Base-by-base conservation (phyloP, 2,797 vertebrate genomes). In the Megalops cyprinoides region DNA sequence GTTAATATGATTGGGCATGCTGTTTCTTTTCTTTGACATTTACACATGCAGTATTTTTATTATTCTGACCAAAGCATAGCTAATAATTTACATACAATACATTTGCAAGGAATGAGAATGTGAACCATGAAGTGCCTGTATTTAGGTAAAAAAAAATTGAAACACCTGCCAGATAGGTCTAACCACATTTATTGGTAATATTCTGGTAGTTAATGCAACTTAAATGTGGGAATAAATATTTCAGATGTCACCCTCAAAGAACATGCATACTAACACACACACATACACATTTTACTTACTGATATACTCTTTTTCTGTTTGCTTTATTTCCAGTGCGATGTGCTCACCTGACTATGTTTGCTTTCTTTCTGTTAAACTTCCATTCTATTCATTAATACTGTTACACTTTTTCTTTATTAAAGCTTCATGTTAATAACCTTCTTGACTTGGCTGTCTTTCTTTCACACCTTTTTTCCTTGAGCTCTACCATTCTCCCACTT, bases 381-480 rank as follows among this genome's bases (percentile, higher is more conserved):
- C 5, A 74, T 60, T 87, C 85, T 83, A 34, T 82, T 8, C 37
- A 79, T 81, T 81, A 44, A 74, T 69, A n/a, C 39, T 48, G n/a
- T 48, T 18, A 51, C 48, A 74, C 75, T 83, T 81, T 86, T 80
- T 80, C 67, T 60, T 88, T 79, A 92, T 93, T 92, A 94, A 92
- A 92, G 84, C 86, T 89, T 88, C 76, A 77, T 88, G 74, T 83
- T 89, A 85, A 90, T 87, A 82, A 83, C 85, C 76, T 86, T 79
- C 87, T 39, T 82, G 85, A 88, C 69, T 81, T 90, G 55, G 58
- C 87, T 85, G 81, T 91, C 65, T 83, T 87, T 89, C 82, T 84
- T 86, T 56, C 4, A 8, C 10, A 79, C 7, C 76, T 87, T 91
- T 89, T 4, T n/a, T n/a, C n/a, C n/a, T n/a, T n/a, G n/a, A n/a